Conservation (phyloP, 1,140 invertebrate species). For the Lasioglossum baleicum region DNA sequence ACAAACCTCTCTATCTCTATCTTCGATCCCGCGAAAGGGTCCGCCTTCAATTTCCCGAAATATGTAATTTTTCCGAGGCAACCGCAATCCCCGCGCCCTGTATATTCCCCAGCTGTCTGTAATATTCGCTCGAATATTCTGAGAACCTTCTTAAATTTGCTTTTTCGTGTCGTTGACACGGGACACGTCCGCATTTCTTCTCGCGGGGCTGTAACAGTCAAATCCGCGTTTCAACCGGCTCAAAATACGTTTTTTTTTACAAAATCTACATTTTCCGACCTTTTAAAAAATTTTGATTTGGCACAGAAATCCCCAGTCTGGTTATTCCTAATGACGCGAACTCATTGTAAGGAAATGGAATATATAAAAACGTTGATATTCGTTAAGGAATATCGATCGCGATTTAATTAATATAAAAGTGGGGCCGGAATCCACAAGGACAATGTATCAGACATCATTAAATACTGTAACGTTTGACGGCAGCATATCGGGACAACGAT, state of each 20-base stretch:
- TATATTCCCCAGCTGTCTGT: neutral
- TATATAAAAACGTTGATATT: no score
- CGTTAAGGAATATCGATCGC: no score
- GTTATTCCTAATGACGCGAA: no score
- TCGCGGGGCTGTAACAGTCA: neutral
- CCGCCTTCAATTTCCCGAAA: neutral
- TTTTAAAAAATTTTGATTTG: no score
- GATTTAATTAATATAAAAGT: no score
- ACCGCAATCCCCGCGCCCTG: neutral
- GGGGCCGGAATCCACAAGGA: no score
- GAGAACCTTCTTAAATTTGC: neutral
- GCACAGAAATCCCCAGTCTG: no score
- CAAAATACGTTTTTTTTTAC: no score
- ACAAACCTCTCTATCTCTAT: neutral
- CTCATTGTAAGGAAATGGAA: no score
- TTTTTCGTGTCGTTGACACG: neutral
- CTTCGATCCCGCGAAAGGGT: neutral
- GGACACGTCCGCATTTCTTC: neutral
- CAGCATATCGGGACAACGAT: neutral
- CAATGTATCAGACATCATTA: neutral
- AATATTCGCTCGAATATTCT: neutral
- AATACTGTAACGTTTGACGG: neutral
- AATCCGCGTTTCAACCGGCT: no score
- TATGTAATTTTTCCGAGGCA: neutral
- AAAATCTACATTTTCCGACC: no score